Conservation (phyloP, 2,113 vertebrate genomes). For the Uria aalge region DNA sequence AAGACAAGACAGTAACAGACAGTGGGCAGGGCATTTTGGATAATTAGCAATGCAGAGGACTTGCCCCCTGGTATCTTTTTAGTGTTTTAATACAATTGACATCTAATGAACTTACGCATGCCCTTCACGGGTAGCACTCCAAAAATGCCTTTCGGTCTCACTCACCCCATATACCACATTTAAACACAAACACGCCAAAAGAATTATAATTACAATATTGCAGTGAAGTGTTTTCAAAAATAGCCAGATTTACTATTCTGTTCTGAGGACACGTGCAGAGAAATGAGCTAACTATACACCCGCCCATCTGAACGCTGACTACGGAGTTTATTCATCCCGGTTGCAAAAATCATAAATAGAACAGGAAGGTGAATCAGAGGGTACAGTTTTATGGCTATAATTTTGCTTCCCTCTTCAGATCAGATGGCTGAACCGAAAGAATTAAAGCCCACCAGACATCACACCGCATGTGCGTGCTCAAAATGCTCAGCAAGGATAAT, state of each 20-base stretch:
- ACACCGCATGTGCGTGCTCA: background rate
- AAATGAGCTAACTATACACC: conserved; percentile 11
- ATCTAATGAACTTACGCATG: background rate
- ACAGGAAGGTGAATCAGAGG: conserved; percentile 66
- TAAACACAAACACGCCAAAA: background rate
- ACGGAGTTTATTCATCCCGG: conserved; percentile 3
- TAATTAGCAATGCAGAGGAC: background rate
- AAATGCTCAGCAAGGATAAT: background rate
- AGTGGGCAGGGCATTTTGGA: background rate
- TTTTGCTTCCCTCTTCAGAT: conserved; percentile 53
- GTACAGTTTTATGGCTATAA: conserved; percentile 32
- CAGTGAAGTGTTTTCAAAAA: background rate
- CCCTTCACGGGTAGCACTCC: background rate
- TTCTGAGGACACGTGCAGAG: background rate
- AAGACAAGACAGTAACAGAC: background rate
- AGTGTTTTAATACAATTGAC: background rate
- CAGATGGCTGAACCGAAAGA: conserved; percentile 23
- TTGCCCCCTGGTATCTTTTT: background rate
- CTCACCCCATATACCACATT: background rate
- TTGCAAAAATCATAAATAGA: conserved; percentile 63
- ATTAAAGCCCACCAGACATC: conserved; percentile 23
- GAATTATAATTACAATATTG: background rate
- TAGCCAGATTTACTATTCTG: conserved; percentile 1
- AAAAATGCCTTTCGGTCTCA: background rate
- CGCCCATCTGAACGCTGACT: conserved; percentile 42